Evolutionary conservation across 2,888 invertebrate genomes (phyloP), one percentile per base, ranked within the genome.

Genomic region (Pandemis heparana): DNA sequence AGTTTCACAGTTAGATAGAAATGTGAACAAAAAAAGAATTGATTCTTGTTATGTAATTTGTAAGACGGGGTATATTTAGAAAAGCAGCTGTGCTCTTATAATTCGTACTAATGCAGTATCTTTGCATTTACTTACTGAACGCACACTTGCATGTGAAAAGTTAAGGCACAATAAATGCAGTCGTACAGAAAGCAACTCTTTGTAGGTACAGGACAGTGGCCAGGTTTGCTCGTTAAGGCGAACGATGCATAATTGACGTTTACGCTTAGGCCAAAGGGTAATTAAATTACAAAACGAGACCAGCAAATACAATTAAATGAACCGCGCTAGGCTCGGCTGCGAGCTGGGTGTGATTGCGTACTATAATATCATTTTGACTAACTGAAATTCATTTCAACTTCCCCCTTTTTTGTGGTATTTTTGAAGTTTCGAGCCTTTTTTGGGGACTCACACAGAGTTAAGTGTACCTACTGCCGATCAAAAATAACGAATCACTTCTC

Each of bases 201-300:
- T 69, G 60, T 69, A 73, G 64, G 73, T 74, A 74, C 60, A 73
- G 69, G 65, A 64, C 61, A 59, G 59, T 61, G 51, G 63, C 77
- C 77, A 79, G 79, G 79, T 77, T 82, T 77, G 79, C 82, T 82
- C 80, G 83, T 79, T 80, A 82, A 84, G 83, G 84, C 86, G 87
- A 86, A 87, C 89, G 87, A 89, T 89, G 86, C 89, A 87, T 92
- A 93, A 93, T 94, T 93, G 93, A 85, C 88, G 85, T 87, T 82
- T 85, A 87, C 89, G 89, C 89, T 87, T 88, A 85, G 94, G 94
- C 87, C 92, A 94, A 92, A 94, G 94, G 94, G 90, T 92, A 94
- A 94, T 94, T 94, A 94, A 92, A 94, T 94, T 94, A 94, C 88
- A 92, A 94, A 94, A 94, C 86, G 93, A 83, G 92, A 89, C 91